phyloP scores from a whole-genome alignment of 1,140 invertebrate species.

The Centruroides vittatus region DNA sequence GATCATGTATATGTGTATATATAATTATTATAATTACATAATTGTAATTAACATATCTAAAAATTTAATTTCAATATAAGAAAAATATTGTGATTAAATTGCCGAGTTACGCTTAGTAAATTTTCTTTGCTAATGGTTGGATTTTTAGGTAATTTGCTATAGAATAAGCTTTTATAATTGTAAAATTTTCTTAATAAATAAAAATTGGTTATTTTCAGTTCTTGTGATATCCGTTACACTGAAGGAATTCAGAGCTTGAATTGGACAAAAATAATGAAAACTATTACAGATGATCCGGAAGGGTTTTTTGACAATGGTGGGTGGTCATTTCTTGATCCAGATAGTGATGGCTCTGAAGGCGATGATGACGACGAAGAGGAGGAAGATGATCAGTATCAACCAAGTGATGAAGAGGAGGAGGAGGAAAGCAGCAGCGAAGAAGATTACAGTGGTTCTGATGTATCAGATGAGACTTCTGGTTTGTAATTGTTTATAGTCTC shows the following conservation, averaged over 20 bases:
- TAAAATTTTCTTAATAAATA: no score
- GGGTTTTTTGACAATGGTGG: conserved; percentile 97
- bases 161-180: not conserved
- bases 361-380: conserved; percentile 39
- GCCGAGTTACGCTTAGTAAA: no score
- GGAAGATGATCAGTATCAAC: conserved; percentile 46
- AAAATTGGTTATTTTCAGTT: conserved; percentile 39
- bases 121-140: no score
- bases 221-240: conserved; percentile 92
- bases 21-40: no score
- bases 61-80: no score
- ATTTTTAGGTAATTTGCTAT: not conserved
- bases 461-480: conserved; percentile 8
- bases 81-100: no score
- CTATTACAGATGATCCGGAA: conserved; percentile 95
- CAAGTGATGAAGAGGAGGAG: conserved; percentile 26
- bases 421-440: conserved; percentile 22
- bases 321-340: conserved; percentile 95
- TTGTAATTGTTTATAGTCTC: not conserved
- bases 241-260: conserved; percentile 98
- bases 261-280: conserved; percentile 99
- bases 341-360: conserved; percentile 61
- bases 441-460: conserved; percentile 24
- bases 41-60: no score
- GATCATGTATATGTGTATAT: no score